Conservation (phyloP, 1,140 invertebrate species). For the Oscheius sp. region DNA sequence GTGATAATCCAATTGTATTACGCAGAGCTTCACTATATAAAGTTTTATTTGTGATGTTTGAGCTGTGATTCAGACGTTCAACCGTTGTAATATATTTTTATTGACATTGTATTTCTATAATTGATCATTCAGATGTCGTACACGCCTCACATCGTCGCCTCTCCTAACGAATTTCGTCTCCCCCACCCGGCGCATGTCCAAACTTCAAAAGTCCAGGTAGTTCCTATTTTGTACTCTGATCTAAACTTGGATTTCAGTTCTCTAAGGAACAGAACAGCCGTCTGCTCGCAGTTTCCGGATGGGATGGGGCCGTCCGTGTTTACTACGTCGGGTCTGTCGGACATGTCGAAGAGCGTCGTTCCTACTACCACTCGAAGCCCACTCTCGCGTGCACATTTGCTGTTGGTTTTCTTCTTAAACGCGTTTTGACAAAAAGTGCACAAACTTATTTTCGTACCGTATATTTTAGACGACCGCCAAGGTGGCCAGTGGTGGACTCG, state of each 20-base stretch:
- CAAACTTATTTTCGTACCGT: not conserved
- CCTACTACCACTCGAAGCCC: slow-evolving; percentile 50
- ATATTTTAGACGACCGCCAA: slow-evolving; percentile 45
- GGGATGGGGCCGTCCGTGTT: slow-evolving; percentile 54
- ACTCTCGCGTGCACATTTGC: slow-evolving; percentile 53
- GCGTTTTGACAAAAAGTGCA: slow-evolving; percentile 14
- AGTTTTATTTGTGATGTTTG: no score
- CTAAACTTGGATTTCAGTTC: slow-evolving; percentile 47
- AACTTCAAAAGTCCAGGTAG: slow-evolving; percentile 40
- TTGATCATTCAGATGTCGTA: no score
- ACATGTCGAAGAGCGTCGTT: slow-evolving; percentile 42
- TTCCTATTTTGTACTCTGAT: not conserved
- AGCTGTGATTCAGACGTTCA: no score
- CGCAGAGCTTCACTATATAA: no score
- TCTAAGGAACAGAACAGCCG: slow-evolving; percentile 45
- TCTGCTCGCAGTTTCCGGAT: slow-evolving; percentile 47
- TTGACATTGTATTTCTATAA: no score
- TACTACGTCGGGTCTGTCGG: slow-evolving; percentile 50
- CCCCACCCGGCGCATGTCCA: slow-evolving; percentile 27
- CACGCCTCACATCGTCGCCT: slow-evolving; percentile 29
- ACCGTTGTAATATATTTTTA: no score
- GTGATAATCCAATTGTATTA: no score
- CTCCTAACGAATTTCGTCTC: slow-evolving; percentile 30
- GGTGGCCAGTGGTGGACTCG: slow-evolving; percentile 73
- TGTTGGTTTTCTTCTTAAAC: slow-evolving; percentile 36